Evolutionary conservation across 1,140 invertebrate genomes (phyloP).

Genomic region (Heliothis subflexa): DNA sequence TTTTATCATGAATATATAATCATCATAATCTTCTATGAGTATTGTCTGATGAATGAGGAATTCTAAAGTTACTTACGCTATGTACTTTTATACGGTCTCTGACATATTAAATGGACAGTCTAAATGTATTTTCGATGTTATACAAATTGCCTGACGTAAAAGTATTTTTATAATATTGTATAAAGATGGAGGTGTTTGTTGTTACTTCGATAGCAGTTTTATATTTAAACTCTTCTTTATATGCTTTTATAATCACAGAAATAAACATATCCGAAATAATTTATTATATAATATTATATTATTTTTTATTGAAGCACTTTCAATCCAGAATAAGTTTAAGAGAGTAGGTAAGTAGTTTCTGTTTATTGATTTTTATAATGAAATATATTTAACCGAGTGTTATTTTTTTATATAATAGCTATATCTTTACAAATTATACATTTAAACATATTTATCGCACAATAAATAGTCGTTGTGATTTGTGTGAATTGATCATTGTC

Average conservation of each 20-base stretch:
- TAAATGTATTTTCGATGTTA: conserved; percentile 81
- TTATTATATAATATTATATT: background rate
- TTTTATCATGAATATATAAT: conserved; percentile 29
- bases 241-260: conserved; percentile 33
- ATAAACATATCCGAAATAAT: conserved; percentile 17
- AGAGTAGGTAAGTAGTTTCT: background rate
- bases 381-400: background rate
- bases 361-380: background rate
- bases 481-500: conserved; percentile 58
- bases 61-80: conserved; percentile 28
- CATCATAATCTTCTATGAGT: conserved; percentile 21
- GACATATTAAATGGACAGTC: conserved; percentile 53
- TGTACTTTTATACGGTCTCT: conserved; percentile 63
- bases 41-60: background rate
- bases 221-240: conserved; percentile 16
- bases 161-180: conserved; percentile 81
- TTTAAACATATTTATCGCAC: conserved; percentile 46
- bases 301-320: background rate
- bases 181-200: conserved; percentile 58
- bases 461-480: conserved; percentile 61
- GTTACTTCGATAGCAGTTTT: conserved; percentile 50
- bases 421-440: conserved; percentile 2
- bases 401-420: background rate
- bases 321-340: background rate
- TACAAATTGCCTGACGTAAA: conserved; percentile 76